Evolutionary conservation across 2,113 vertebrate genomes (phyloP).

Genomic region (Petrocephalus zakoni): DNA sequence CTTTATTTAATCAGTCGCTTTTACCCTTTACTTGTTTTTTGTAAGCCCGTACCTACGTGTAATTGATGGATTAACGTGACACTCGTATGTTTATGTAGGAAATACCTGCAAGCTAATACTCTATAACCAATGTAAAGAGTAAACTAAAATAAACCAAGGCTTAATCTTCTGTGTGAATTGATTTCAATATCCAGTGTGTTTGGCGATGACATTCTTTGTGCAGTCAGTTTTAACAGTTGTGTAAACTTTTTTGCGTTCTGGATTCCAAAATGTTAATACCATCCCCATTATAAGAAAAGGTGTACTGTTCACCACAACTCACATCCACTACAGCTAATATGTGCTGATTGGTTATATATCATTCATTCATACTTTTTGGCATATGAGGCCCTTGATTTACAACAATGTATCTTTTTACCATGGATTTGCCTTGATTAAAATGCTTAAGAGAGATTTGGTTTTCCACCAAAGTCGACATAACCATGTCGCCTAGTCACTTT

Average conservation of each 20-base stretch:
- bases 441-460: neutral
- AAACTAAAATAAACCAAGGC: constrained; percentile 2
- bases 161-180: neutral
- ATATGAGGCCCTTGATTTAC: neutral
- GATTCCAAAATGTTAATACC: neutral
- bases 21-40: constrained; percentile 8
- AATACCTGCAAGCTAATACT: constrained; percentile 14
- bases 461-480: neutral
- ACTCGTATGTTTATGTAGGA: neutral
- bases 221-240: neutral
- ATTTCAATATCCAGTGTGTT: constrained; percentile 8
- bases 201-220: neutral
- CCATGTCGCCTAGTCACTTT: neutral
- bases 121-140: constrained; percentile 5
- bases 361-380: neutral
- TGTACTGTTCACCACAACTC: constrained; percentile 1
- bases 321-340: constrained; percentile 29
- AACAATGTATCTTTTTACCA: neutral
- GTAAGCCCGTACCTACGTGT: constrained; percentile 14
- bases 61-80: constrained; percentile 13
- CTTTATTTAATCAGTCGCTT: constrained; percentile 24
- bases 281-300: neutral
- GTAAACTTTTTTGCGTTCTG: neutral
- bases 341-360: neutral
- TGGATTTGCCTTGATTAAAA: neutral